Conservation (phyloP, 2,797 vertebrate species). For the Onychomys leucogaster region DNA sequence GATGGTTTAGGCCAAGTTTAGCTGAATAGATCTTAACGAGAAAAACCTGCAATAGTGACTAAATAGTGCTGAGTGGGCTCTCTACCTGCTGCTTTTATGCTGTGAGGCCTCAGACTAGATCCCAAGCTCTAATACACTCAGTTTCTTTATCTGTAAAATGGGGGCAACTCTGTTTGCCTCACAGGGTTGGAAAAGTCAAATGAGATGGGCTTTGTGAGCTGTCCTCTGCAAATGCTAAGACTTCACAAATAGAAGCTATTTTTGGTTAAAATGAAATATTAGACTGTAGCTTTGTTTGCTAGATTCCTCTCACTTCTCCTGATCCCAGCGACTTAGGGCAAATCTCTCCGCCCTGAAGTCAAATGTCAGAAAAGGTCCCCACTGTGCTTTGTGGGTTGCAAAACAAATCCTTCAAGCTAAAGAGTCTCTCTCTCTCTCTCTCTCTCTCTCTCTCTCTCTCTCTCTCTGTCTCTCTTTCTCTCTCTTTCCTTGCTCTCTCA, state of each 20-base stretch:
- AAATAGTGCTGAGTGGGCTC: not conserved
- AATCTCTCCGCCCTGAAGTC: slow-evolving; percentile 75
- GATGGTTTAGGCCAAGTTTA: not conserved
- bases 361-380: slow-evolving; percentile 82
- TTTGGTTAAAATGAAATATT: slow-evolving; percentile 80
- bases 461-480: not conserved
- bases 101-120: not conserved
- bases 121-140: not conserved
- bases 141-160: slow-evolving; percentile 62
- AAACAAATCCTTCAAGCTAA: slow-evolving; percentile 75
- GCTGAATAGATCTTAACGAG: not conserved
- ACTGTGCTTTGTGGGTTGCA: slow-evolving; percentile 67
- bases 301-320: slow-evolving; percentile 62
- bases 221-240: slow-evolving; percentile 76
- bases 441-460: not conserved
- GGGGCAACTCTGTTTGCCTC: not conserved
- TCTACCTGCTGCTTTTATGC: not conserved
- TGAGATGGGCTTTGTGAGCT: slow-evolving; percentile 63
- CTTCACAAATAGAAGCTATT: slow-evolving; percentile 77
- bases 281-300: slow-evolving; percentile 74
- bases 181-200: slow-evolving; percentile 38
- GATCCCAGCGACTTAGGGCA: slow-evolving; percentile 75
- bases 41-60: not conserved
- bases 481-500: not conserved
- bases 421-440: not conserved